Percentiles rank a stretch among this genome's conserved stretches.
phyloP scores from a whole-genome alignment of 2,113 vertebrate genomes.

The Benitochromis conjunctus region DNA sequence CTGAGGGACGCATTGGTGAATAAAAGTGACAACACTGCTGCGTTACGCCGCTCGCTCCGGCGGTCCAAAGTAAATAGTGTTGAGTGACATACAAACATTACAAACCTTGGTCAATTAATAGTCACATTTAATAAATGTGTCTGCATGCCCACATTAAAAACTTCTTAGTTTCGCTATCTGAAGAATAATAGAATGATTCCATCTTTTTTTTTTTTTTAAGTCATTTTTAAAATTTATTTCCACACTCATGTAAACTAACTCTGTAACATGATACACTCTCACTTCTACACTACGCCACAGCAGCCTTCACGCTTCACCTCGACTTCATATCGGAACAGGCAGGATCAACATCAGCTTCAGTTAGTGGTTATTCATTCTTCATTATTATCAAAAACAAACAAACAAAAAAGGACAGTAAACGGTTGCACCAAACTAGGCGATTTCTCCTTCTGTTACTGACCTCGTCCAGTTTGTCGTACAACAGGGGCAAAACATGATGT shows the following conservation, averaged over 20 bases:
- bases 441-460: conserved; percentile 26
- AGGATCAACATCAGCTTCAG: conserved; percentile 39
- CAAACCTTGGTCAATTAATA: conserved; percentile 65
- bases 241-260: conserved; percentile 57
- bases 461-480: conserved; percentile 22
- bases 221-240: conserved; percentile 58
- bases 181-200: conserved; percentile 59
- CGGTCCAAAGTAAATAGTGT: conserved; percentile 35
- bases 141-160: conserved; percentile 69
- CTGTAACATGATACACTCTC: conserved; percentile 49
- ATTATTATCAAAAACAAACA: background rate
- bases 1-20: conserved; percentile 25
- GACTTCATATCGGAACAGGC: conserved; percentile 37
- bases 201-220: conserved; percentile 37
- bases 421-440: conserved; percentile 22
- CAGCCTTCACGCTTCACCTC: conserved; percentile 32
- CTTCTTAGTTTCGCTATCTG: conserved; percentile 55
- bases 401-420: conserved; percentile 10
- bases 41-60: background rate
- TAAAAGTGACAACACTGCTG: conserved; percentile 26
- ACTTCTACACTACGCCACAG: conserved; percentile 40
- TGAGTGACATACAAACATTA: conserved; percentile 56
- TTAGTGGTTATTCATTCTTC: conserved; percentile 66
- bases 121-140: conserved; percentile 69
- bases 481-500: conserved; percentile 30